Base-by-base conservation (phyloP, 2,113 vertebrate species). In the Peucedramus taeniatus region DNA sequence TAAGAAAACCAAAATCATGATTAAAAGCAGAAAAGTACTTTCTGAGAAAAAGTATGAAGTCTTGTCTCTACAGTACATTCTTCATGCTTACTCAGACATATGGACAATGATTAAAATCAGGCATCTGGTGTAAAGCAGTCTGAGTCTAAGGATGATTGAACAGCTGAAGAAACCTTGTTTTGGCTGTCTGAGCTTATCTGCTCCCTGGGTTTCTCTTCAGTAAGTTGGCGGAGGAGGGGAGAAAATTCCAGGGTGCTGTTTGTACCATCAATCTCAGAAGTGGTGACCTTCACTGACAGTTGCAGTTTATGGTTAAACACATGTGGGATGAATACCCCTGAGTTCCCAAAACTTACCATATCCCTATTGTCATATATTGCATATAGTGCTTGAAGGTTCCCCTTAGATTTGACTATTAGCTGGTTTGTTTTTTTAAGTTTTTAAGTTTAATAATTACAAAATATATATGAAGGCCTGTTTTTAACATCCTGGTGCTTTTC, bases 301-400 rank as follows among this genome's bases (percentile, higher is more conserved):
- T 54, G 47, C 13, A 70, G 39, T 35, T 9, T 47, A 3, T 22
- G 35, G 26, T 68, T 53, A 78, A 66, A 78, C 30, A 27, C 19
- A 3, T 0, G 0, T 42, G 26, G 39, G 35, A 47, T 56, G 5
- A 68, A 70, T 21, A 35, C 9, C 17, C 2, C 10, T 2, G 27
- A 57, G 10, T 66, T 56, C 15, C 15, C 33, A 21, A 51, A 24
- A 33, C 10, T 59, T 94, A 50, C n/a, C 7, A 8, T 84, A 63
- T 82, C 9, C n/a, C 27, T 10, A 11, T 26, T 0, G 2, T 45
- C 42, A 5, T 45, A 11, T 0, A 0, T 37, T 49, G 22, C 21
- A 16, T 72, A 31, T 60, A 61, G 65, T 72, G 22, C 40, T 70
- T 66, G 37, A 51, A 59, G 35, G 6, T 79, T 74, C 30, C 15